Evolutionary conservation across 2,797 vertebrate genomes (phyloP), one percentile per base, ranked within the genome.

Genomic region (Fistularia tabacaria): DNA sequence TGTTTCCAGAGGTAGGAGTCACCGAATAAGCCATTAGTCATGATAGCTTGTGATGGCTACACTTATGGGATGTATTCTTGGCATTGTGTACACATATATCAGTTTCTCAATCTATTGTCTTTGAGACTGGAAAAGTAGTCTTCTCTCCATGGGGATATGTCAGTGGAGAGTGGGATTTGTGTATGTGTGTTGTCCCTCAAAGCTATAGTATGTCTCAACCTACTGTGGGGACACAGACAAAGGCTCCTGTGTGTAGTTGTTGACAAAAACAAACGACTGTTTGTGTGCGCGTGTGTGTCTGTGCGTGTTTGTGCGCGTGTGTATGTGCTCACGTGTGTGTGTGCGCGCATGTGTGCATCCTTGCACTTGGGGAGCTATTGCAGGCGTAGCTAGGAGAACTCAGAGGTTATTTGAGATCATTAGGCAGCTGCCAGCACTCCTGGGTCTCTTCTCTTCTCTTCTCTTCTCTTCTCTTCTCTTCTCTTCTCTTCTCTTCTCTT

Each of bases 331-430:
- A 25, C 25, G 71, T 77, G 84, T 49, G 8, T 40, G 39, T 54
- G 41, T 12, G 43, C 36, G 45, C 6, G 45, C 14, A 9, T 8
- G 38, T 41, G 81, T 81, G 74, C 68, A 77, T 66, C 75, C 71
- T 81, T 84, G 76, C 75, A 82, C 78, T 79, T 60, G 81, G 75
- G 80, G 75, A 83, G 80, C 74, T 62, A 79, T 87, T 84, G 71
- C 82, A 83, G 80, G 78, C 86, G 69, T 85, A 82, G 84, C 81
- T 84, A 84, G 76, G 77, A 81, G 83, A 86, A 73, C 73, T 76
- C 74, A 45, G 68, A 77, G 85, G 87, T 89, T 90, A 89, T 90
- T 88, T 89, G 88, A 90, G 89, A 89, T 88, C 86, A 88, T 88
- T 87, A 85, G 83, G 81, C 87, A 87, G 85, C 88, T 90, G 86